phyloP scores from a whole-genome alignment of 2,888 invertebrate species.

The Zonitis immaculata region DNA sequence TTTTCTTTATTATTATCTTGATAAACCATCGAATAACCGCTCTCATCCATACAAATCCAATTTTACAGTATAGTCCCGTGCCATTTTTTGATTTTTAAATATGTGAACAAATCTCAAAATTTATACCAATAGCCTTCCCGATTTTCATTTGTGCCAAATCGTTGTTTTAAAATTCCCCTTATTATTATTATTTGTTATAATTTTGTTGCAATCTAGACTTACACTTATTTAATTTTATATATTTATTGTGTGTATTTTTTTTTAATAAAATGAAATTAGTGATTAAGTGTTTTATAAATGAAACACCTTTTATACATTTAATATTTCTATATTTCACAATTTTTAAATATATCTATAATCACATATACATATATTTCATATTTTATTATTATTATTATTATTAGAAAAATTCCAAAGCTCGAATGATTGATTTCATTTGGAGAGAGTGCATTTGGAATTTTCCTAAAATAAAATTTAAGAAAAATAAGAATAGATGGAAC shows the following conservation, averaged over 20 bases:
- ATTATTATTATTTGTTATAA: too few species aligned
- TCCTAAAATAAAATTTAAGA: slow-evolving; percentile 6
- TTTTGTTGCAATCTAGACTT: too few species aligned
- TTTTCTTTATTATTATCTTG: slow-evolving; percentile 10
- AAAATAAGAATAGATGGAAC: slow-evolving; percentile 22
- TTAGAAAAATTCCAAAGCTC: slow-evolving; percentile 25
- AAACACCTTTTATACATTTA: slow-evolving; percentile 35
- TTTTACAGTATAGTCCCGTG: too few species aligned
- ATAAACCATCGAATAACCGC: slow-evolving; percentile 5
- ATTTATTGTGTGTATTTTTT: slow-evolving; percentile 25
- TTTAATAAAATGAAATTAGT: slow-evolving; percentile 16
- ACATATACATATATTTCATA: slow-evolving; percentile 45
- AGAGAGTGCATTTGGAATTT: slow-evolving; percentile 18
- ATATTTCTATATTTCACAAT: slow-evolving; percentile 47
- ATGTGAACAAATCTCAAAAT: too few species aligned
- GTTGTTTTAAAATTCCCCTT: too few species aligned
- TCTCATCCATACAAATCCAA: too few species aligned
- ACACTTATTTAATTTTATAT: slow-evolving; percentile 25
- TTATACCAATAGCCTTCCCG: too few species aligned
- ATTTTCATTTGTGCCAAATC: too few species aligned
- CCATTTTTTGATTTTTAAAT: too few species aligned
- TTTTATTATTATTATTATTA: slow-evolving; percentile 23
- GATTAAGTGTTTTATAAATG: background rate
- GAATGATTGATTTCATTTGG: slow-evolving; percentile 6
- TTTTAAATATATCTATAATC: slow-evolving; percentile 46